These are phyloP conservation scores for Mayetiola destructor DNA, from an alignment of 2,888 invertebrate genomes.

Conservation along the genomic window DNA sequence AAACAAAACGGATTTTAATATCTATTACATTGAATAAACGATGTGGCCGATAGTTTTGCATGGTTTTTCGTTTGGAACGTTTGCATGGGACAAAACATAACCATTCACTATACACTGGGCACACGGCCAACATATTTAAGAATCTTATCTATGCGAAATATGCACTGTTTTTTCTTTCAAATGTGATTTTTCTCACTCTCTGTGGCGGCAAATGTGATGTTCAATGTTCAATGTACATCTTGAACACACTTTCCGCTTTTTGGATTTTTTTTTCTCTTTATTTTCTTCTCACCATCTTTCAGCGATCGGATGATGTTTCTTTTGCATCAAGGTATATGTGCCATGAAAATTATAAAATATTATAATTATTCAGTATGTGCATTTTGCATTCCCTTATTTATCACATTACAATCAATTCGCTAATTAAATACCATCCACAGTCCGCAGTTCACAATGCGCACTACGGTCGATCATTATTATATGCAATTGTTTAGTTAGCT, in stretches of 20 bases:
- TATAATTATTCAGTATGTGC: not conserved
- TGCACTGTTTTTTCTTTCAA: not conserved
- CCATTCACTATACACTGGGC: too few species aligned
- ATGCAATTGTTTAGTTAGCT: too few species aligned
- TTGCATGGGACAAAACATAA: too few species aligned
- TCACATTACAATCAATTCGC: constrained; percentile 10
- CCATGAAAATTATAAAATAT: constrained; percentile 9
- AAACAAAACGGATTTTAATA: constrained; percentile 3
- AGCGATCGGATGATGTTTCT: too few species aligned
- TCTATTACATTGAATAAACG: constrained; percentile 6
- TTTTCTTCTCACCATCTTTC: not conserved
- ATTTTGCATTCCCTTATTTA: constrained; percentile 5
- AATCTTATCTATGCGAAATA: constrained; percentile 9
- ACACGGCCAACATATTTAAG: too few species aligned
- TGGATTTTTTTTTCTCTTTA: not conserved
- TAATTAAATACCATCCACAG: constrained; percentile 7
- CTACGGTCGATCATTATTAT: too few species aligned
- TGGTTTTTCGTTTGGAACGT: too few species aligned
- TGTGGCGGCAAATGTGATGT: not conserved
- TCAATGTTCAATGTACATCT: not conserved
- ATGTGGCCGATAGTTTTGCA: constrained; percentile 6
- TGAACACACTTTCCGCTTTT: not conserved
- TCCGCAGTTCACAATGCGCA: too few species aligned
- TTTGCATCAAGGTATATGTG: not conserved
- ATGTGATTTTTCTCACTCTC: constrained; percentile 8